Percentiles rank a stretch among this genome's conserved stretches.
phyloP scores from a whole-genome alignment of 35 echinoderm and acorn worm species.

The Holothuria glaberrima region DNA sequence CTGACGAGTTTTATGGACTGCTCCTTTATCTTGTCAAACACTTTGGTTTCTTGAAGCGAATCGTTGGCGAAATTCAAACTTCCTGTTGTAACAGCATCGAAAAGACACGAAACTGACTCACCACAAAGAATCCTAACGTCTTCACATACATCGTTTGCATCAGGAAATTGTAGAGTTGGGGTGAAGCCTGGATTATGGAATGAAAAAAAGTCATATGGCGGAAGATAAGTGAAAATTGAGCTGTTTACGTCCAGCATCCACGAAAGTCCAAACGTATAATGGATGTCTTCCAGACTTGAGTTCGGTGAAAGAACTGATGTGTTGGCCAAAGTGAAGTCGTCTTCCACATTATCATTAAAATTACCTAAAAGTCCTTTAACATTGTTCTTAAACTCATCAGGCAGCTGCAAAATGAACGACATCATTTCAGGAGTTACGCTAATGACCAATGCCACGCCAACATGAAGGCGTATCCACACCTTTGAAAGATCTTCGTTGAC shows the following conservation, averaged over 20 bases:
- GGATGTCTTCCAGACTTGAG: conserved; percentile 53
- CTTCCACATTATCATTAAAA: conserved; percentile 65
- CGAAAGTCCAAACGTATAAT: conserved; percentile 62
- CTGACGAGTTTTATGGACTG: conserved; percentile 60
- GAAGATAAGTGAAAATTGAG: conserved; percentile 69
- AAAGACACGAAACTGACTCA: conserved; percentile 44
- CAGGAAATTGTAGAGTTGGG: conserved; percentile 54
- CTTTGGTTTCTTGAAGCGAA: not conserved
- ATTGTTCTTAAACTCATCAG: conserved; percentile 29
- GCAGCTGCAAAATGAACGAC: conserved; percentile 58
- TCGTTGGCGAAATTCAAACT: conserved; percentile 60
- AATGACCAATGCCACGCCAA: conserved; percentile 45
- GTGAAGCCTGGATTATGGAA: conserved; percentile 36
- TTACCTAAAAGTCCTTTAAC: conserved; percentile 69
- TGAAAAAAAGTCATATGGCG: conserved; percentile 56
- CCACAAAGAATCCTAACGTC: conserved; percentile 65
- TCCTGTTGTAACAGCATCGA: conserved; percentile 61
- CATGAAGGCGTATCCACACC: not conserved
- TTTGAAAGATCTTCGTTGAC: not conserved
- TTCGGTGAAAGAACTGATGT: conserved; percentile 15
- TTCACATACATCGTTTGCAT: conserved; percentile 44
- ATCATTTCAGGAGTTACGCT: conserved; percentile 53
- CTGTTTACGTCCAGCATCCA: conserved; percentile 53
- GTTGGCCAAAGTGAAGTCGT: conserved; percentile 55
- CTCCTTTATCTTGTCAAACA: conserved; percentile 42